Conservation (phyloP, 2,113 vertebrate species). For the Hypocryptadius cinnamomeus region DNA sequence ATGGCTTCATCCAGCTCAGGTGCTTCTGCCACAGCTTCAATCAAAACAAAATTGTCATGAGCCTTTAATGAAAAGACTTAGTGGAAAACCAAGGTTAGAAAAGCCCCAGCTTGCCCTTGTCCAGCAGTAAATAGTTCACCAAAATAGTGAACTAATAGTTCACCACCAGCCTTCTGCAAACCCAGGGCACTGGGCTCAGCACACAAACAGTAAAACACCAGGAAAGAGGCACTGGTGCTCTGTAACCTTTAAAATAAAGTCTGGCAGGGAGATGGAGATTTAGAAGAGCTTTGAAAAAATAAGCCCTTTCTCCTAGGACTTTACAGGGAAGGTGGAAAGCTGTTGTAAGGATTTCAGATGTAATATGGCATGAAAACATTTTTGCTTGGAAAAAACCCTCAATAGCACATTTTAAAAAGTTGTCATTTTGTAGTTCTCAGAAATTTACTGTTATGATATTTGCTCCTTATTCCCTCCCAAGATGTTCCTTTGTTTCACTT, state of each 20-base stretch:
- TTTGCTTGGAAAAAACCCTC: rapidly evolving
- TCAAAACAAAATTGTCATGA: neutral
- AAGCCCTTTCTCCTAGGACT: neutral
- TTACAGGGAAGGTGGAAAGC: neutral
- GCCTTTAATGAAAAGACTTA: neutral
- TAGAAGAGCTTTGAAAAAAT: neutral
- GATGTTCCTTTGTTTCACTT: neutral
- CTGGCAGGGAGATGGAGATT: neutral
- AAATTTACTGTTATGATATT: neutral
- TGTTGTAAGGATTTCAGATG: neutral
- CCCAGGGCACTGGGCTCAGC: neutral
- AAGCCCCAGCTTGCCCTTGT: neutral
- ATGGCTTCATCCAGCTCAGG: rapidly evolving
- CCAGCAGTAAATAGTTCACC: neutral
- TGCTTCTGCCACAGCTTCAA: neutral
- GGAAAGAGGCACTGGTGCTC: neutral
- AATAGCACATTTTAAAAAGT: neutral
- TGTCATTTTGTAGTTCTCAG: neutral
- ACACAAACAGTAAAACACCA: neutral
- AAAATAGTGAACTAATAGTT: neutral
- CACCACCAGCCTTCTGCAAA: neutral
- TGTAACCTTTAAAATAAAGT: neutral
- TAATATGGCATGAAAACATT: neutral
- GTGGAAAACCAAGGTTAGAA: neutral
- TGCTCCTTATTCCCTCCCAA: neutral